Evolutionary conservation across 2,888 invertebrate species (phyloP).

Genomic region (Diarsia dahlii): DNA sequence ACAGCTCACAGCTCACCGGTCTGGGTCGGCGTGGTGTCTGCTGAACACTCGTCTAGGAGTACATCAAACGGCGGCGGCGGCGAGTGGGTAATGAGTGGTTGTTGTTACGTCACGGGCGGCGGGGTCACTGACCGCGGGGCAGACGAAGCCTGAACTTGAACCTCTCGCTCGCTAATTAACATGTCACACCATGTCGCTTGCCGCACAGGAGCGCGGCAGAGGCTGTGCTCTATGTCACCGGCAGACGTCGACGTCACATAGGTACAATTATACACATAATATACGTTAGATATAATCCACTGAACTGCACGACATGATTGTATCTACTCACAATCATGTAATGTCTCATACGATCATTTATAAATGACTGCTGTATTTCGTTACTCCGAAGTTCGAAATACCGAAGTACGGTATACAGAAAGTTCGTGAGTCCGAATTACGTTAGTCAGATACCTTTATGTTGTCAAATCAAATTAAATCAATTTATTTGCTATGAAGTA

Average conservation of each 20-base stretch:
- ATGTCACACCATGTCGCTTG: constrained; percentile 50
- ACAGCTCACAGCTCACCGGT: constrained; percentile 1
- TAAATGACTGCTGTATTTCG: no score
- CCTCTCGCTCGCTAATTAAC: constrained; percentile 71
- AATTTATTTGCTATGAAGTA: no score
- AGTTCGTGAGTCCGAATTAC: no score
- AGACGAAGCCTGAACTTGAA: constrained; percentile 76
- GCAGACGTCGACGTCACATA: no score
- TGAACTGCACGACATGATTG: background rate
- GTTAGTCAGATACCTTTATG: no score
- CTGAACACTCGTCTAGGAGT: background rate
- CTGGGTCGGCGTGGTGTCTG: constrained; percentile 3
- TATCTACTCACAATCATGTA: background rate
- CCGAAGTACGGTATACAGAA: no score
- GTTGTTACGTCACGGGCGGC: constrained; percentile 69
- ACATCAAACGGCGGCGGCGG: constrained; percentile 13
- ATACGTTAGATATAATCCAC: background rate
- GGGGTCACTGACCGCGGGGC: constrained; percentile 73
- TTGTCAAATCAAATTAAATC: no score
- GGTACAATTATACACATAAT: background rate
- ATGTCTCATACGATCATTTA: background rate
- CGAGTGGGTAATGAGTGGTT: constrained; percentile 55
- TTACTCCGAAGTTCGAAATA: no score
- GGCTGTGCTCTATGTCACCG: background rate
- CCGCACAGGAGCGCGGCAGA: background rate